These are phyloP conservation scores for Ptychodera flava DNA, from an alignment of 35 echinoderm and acorn worm species.

Conservation along the genomic window DNA sequence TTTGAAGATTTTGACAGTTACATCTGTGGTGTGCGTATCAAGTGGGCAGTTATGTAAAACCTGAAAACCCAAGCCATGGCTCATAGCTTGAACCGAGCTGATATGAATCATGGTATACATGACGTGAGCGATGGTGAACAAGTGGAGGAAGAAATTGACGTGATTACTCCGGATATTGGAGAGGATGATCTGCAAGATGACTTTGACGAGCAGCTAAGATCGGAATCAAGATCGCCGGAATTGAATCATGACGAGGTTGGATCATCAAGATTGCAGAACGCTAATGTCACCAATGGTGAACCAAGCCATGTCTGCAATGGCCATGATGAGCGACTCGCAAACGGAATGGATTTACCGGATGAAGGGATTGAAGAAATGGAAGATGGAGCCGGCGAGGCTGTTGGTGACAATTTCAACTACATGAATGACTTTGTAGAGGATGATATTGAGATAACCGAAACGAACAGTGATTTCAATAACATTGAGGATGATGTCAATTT, in stretches of 20 bases:
- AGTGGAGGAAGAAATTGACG: neutral
- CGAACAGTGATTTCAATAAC: neutral
- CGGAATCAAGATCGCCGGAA: neutral
- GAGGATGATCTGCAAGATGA: neutral
- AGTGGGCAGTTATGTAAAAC: too few species aligned
- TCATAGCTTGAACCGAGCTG: neutral
- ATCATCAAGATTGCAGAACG: neutral
- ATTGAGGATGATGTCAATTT: neutral
- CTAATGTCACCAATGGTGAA: neutral
- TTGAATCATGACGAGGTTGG: neutral
- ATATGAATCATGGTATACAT: neutral
- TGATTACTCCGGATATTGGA: neutral
- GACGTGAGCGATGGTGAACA: neutral
- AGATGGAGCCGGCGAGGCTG: neutral
- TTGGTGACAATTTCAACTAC: neutral
- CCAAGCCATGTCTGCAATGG: neutral
- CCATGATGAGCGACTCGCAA: neutral
- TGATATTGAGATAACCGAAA: neutral
- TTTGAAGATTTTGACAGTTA: too few species aligned
- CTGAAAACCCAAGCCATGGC: neutral
- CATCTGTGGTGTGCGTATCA: too few species aligned
- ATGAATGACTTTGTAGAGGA: neutral
- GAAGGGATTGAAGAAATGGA: neutral
- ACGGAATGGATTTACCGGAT: neutral
- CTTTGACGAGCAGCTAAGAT: neutral